Base-by-base conservation (phyloP, 2,113 vertebrate species). In the Australoheros scitulus region DNA sequence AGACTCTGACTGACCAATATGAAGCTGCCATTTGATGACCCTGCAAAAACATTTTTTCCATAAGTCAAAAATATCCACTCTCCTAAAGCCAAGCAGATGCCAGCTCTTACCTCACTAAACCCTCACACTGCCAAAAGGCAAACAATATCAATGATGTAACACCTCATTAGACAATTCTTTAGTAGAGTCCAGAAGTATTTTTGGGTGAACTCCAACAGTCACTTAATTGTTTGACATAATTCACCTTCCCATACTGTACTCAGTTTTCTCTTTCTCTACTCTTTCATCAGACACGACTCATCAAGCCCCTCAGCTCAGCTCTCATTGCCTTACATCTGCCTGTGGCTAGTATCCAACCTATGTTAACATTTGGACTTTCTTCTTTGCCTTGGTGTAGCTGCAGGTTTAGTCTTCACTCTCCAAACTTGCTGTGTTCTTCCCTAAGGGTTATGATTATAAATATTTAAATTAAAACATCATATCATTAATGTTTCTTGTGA, bases 41-140 rank as follows among this genome's bases (percentile, higher is more conserved):
- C 78, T 68, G 56, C 36, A 57, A 58, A 82, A 72, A 60, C 26
- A 36, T 79, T 86, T 86, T 87, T 80, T 83, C 22, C 52, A 81
- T 59, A 81, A 80, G 26, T 59, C 34, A 61, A 61, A 82, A 87
- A 61, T 8, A 68, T 38, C 55, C n/a, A 64, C 56, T 55, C 3
- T 6, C n/a, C 52, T 68, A 7, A 75, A 80, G 74, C 58, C 29
- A 7, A 50, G 72, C 41, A 17, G 7, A 72, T 29, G 57, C 77
- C 82, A 87, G 65, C 81, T 80, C 64, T 91, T 89, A 89, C 81
- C 80, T 81, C 84, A 89, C 8, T 57, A 74, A 61, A 84, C 14
- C 36, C 22, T 41, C 55, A 41, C 50, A 11, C 52, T 64, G 72
- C 68, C 88, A 85, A 82, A 59, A 80, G 29, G 55, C 50, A 83